Evolutionary conservation across 23 tunicate genomes (phyloP).

Genomic region (Trididemnum nubilum): DNA sequence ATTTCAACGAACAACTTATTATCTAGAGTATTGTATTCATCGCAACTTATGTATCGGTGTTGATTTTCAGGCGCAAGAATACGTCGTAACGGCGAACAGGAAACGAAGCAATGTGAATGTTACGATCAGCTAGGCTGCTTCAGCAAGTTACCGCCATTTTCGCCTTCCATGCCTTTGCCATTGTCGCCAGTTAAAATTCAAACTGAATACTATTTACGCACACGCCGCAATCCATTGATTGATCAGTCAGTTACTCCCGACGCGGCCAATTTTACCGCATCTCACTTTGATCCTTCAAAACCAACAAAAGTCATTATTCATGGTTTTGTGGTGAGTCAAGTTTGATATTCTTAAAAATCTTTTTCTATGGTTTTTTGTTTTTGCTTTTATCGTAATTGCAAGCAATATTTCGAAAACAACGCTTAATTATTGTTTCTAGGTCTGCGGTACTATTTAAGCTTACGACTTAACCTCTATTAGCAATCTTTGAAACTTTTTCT

Average conservation of each 20-base stretch:
- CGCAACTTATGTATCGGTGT: too few species aligned
- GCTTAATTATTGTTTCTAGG: too few species aligned
- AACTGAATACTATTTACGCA: slow-evolving; percentile 66
- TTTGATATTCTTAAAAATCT: too few species aligned
- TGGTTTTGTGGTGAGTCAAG: slow-evolving; percentile 89
- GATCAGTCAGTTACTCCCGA: slow-evolving; percentile 48
- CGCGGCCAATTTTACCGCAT: slow-evolving; percentile 26
- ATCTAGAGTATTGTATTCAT: too few species aligned
- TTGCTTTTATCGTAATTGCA: too few species aligned
- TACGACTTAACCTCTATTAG: too few species aligned
- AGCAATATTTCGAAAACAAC: too few species aligned
- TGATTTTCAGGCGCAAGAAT: not conserved
- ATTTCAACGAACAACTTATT: too few species aligned
- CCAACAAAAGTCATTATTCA: slow-evolving; percentile 82
- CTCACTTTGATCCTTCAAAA: slow-evolving; percentile 62
- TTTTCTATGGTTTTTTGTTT: too few species aligned
- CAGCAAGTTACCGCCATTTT: slow-evolving; percentile 53
- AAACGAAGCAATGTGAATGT: slow-evolving; percentile 60
- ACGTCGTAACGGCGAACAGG: slow-evolving; percentile 2
- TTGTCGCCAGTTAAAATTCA: slow-evolving; percentile 56
- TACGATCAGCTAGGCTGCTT: slow-evolving; percentile 77
- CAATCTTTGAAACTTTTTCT: too few species aligned
- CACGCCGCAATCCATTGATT: slow-evolving; percentile 29
- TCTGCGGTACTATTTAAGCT: too few species aligned
- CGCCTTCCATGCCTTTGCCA: slow-evolving; percentile 77